Evolutionary conservation across 2,888 invertebrate genomes (phyloP), one percentile per base, ranked within the genome.

Genomic region (Epinotia nisella): DNA sequence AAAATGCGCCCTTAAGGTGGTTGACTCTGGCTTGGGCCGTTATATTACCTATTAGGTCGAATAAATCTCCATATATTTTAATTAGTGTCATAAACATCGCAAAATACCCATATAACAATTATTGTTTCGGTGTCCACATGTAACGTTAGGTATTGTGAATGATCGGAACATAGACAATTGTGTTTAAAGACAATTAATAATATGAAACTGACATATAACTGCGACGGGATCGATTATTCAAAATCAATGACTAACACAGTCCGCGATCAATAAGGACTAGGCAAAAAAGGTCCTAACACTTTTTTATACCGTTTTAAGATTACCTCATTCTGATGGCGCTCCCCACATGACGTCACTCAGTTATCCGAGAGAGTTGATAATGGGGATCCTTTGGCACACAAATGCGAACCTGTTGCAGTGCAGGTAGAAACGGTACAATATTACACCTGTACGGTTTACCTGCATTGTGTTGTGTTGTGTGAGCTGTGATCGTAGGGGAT

Each of bases 281-380:
- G 78, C 82, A 80, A 78, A 82, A 82, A 81, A 76, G 76, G 79
- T 81, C 75, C 79, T 81, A 81, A 85, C 82, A 83, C 75, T 81
- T 84, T 85, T 83, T 86, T 85, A 78, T 75, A 79, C 81, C 80
- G 77, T 81, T 83, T 78, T 77, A 74, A 84, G 85, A 88, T 90
- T 90, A 90, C 89, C 85, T 90, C 90, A 90, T 87, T 77, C 78
- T 75, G 74, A 70, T 78, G 82, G 84, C 83, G 82, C 83, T 85
- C 83, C 82, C 81, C 79, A 61, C 56, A 80, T 77, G 89, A 90
- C 87, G 88, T 89, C 88, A 90, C 79, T 81, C 83, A 82, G 81
- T 81, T 64, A 80, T 81, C 80, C 79, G 76, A 82, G 79, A 86
- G 58, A 49, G 82, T 83, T 70, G 70, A 82, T 81, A 81, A 83